These are phyloP conservation scores for Myotis brandtii DNA, from an alignment of 2,113 vertebrate species.

Conservation along the genomic window DNA sequence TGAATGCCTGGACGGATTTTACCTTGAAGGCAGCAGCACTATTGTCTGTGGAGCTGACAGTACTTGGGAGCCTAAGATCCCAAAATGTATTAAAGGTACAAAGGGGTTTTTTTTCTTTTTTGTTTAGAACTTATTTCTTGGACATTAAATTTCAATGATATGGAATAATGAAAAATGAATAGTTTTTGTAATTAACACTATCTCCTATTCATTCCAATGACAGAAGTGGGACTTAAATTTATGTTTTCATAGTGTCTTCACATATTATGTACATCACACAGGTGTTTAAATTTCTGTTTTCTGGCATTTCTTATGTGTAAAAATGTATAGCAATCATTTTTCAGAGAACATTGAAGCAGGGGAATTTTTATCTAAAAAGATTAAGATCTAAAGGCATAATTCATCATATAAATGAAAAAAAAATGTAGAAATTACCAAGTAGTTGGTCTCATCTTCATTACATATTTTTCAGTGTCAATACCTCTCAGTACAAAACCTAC, in stretches of 20 bases:
- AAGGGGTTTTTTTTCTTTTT: not conserved
- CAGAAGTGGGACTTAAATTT: not conserved
- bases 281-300: not conserved
- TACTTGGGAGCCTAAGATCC: conserved; percentile 68
- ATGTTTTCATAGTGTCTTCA: not conserved
- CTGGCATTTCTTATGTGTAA: conserved; percentile 7
- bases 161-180: not conserved
- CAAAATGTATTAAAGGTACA: conserved; percentile 72
- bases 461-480: not conserved
- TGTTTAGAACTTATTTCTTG: not conserved
- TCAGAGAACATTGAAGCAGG: conserved; percentile 17
- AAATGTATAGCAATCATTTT: not conserved
- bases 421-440: not conserved
- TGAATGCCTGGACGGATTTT: conserved; percentile 24
- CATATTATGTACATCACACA: not conserved
- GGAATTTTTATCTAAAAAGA: not conserved
- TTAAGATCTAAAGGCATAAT: not conserved
- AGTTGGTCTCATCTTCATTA: not conserved
- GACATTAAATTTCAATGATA: not conserved
- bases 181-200: not conserved
- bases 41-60: conserved; percentile 57
- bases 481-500: too few species aligned
- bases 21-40: accelerated
- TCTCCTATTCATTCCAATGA: not conserved
- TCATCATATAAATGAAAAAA: not conserved